Evolutionary conservation across 2,888 invertebrate genomes (phyloP).

Genomic region (Boloria selene): DNA sequence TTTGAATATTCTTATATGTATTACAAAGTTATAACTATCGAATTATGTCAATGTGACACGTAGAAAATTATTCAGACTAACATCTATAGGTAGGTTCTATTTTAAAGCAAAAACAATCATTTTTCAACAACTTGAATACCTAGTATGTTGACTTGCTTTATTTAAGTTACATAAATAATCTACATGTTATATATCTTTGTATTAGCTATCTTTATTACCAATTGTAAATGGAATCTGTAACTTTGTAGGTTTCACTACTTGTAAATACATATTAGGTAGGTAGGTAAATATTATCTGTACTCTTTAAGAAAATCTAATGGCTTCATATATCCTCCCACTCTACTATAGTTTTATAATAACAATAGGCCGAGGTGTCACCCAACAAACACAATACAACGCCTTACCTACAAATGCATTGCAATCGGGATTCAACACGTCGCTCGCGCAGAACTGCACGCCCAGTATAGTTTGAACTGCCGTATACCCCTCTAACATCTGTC

Average conservation of each 20-base stretch:
- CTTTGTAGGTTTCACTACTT: background rate
- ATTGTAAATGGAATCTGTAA: no score
- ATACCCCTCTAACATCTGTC: slow-evolving; percentile 25
- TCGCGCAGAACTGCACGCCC: slow-evolving; percentile 50
- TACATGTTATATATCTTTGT: no score
- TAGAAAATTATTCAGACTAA: no score
- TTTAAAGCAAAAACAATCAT: no score
- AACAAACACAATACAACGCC: slow-evolving; percentile 46
- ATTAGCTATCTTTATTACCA: no score
- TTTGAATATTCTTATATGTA: background rate
- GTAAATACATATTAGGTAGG: slow-evolving; percentile 19
- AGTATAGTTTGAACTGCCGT: slow-evolving; percentile 47
- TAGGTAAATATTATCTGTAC: slow-evolving; percentile 10
- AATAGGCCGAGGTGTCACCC: slow-evolving; percentile 50
- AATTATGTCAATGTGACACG: no score
- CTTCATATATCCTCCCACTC: slow-evolving; percentile 37
- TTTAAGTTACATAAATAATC: no score
- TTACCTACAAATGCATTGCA: slow-evolving; percentile 58
- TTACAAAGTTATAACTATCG: no score
- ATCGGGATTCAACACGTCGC: slow-evolving; percentile 65
- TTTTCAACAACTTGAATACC: no score
- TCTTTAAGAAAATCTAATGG: slow-evolving; percentile 27
- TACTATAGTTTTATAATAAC: slow-evolving; percentile 31
- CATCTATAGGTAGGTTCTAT: no score
- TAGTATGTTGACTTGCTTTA: no score